Percentiles rank a stretch among this genome's conserved stretches.
These are phyloP conservation scores for Catocala fraxini DNA, from an alignment of 2,888 invertebrate species.

Conservation along the genomic window DNA sequence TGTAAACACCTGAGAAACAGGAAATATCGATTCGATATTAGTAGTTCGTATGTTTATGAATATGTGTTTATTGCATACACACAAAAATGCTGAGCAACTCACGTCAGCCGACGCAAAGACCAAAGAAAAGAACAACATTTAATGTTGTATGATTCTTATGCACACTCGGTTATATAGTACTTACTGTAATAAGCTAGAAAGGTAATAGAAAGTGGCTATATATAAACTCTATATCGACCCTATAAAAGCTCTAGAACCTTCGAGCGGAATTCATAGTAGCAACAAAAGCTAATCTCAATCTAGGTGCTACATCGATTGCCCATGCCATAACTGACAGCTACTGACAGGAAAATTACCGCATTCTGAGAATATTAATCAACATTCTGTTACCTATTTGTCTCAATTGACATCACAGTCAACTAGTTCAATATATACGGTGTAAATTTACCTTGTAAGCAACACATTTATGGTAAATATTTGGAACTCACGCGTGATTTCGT, in stretches of 20 bases:
- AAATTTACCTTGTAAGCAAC: slow-evolving; percentile 5
- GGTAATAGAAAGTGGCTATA: too few species aligned
- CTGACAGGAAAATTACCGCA: slow-evolving; percentile 16
- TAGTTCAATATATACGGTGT: not conserved
- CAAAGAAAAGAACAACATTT: too few species aligned
- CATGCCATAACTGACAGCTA: slow-evolving; percentile 5
- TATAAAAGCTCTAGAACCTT: not conserved
- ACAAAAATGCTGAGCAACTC: too few species aligned
- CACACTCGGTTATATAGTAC: too few species aligned
- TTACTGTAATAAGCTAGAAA: too few species aligned
- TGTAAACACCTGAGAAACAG: slow-evolving; percentile 12
- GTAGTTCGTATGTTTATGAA: too few species aligned
- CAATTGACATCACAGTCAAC: not conserved
- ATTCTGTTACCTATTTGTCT: not conserved
- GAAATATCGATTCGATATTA: slow-evolving; percentile 7
- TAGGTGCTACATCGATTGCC: not conserved
- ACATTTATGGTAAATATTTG: slow-evolving; percentile 45
- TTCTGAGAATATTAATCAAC: slow-evolving; percentile 28
- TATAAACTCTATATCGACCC: too few species aligned
- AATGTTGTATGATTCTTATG: too few species aligned
- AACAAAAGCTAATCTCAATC: too few species aligned
- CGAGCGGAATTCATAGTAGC: not conserved
- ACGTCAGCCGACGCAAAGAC: too few species aligned
- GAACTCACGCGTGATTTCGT: slow-evolving; percentile 36
- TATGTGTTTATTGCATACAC: too few species aligned